Base-by-base conservation (phyloP, 2,888 invertebrate genomes). In the Tetheella fluctuosa region DNA sequence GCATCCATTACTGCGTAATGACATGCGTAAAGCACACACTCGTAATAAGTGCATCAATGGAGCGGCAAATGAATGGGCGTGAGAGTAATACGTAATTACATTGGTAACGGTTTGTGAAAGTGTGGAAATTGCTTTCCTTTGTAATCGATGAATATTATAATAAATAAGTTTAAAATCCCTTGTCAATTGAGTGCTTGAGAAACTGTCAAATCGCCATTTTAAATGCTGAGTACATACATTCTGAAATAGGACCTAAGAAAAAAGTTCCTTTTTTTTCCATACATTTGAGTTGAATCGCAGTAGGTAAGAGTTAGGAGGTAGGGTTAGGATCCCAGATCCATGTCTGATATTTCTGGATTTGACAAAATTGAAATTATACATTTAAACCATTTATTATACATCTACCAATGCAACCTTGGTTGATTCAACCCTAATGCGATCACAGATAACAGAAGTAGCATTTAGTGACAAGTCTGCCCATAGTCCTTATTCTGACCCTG, bases 111-210 rank as follows among this genome's bases (percentile, higher is more conserved):
- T 20, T 34, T 59, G 76, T 67, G 80, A 79, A 80, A 79, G 79
- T 80, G 62, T 67, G 63, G 62, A 65, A 68, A 68, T 62, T 68
- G 68, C 63, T 74, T 76, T 74, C 64, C 71, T 73, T 73, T 64
- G 63, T 62, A 30, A 77, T 70, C 64, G 63, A 69, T 57, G 68
- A 75, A 76, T 79, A 25, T 34, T 20, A 55, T 37, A 20, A 54
- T 20, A 28, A 6, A 54, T 54, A 17, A 5, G 8, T 34, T 17
- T 12, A 4, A 30, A 10, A n/a, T 54, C 54, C 20, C 54, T 20
- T 20, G 54, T 17, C 7, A 7, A 42, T 42, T 42, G 17, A 17
- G 42, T 42, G 17, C 15, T 37, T 42, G 42, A 17, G 17, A 42
- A 17, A 37, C 37, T 42, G 17, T 17, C 17, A 17, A n/a, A 17